Conservation (phyloP, 2,113 vertebrate genomes). For the Saccopteryx bilineata region DNA sequence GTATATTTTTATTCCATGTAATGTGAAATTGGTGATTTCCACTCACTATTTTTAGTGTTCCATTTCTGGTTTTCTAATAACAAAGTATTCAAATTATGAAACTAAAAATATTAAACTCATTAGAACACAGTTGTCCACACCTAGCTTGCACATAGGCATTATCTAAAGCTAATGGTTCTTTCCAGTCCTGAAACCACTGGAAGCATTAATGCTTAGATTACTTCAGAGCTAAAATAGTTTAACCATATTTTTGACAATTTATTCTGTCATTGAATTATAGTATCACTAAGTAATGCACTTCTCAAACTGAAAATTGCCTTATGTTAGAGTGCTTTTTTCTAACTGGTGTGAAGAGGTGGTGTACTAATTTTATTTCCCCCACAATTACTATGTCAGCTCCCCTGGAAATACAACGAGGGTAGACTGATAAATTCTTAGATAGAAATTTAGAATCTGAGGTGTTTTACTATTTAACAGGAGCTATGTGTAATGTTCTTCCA, state of each 20-base stretch:
- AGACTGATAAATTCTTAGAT: conserved; percentile 79
- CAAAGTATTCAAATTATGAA: conserved; percentile 42
- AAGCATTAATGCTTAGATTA: conserved; percentile 60
- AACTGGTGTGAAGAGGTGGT: conserved; percentile 77
- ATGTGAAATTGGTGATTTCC: conserved; percentile 16
- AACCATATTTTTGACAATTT: conserved; percentile 81
- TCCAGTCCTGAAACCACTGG: conserved; percentile 50
- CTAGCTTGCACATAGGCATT: background rate
- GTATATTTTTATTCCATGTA: conserved; percentile 1
- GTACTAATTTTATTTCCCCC: conserved; percentile 84
- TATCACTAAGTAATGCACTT: conserved; percentile 76
- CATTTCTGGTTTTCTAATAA: background rate
- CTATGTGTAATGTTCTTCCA: conserved; percentile 58
- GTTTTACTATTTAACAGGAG: conserved; percentile 78
- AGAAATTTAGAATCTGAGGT: conserved; percentile 69
- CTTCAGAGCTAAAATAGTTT: conserved; percentile 42
- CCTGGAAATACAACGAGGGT: conserved; percentile 73
- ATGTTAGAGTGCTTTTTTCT: conserved; percentile 77
- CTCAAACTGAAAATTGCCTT: conserved; percentile 78
- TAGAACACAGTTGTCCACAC: conserved; percentile 14
- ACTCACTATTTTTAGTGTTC: background rate
- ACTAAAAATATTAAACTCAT: conserved; percentile 12
- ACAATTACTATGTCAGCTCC: conserved; percentile 86
- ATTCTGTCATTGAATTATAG: conserved; percentile 67
- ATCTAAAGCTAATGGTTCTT: conserved; percentile 49